Conservation (phyloP, 2,113 vertebrate genomes). For the Neodontobutis hainanensis region DNA sequence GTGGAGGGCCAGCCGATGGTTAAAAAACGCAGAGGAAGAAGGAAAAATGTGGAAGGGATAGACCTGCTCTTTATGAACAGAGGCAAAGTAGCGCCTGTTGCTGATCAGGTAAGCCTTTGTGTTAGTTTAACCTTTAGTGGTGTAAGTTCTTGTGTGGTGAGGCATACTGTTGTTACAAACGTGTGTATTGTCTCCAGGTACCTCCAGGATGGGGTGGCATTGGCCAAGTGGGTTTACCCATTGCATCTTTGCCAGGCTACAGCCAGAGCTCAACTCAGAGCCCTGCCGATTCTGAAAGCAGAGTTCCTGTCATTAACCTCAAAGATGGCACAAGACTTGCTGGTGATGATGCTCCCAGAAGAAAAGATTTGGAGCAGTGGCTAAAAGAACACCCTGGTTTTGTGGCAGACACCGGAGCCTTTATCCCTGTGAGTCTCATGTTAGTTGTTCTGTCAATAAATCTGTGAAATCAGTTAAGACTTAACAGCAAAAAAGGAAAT, state of each 20-base stretch:
- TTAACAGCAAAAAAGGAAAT: neutral
- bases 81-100: constrained; percentile 75
- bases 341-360: constrained; percentile 94
- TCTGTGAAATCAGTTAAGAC: neutral
- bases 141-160: neutral
- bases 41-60: constrained; percentile 96
- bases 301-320: constrained; percentile 95
- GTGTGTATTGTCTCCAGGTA: constrained; percentile 73
- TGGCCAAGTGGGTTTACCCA: constrained; percentile 79
- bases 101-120: constrained; percentile 83
- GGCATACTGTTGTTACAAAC: neutral
- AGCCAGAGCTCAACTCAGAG: constrained; percentile 74
- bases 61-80: constrained; percentile 91
- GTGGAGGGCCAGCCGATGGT: constrained; percentile 87
- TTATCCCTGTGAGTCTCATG: constrained; percentile 86
- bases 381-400: constrained; percentile 94
- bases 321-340: constrained; percentile 97
- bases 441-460: neutral
- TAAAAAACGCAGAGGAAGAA: constrained; percentile 92
- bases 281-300: constrained; percentile 85
- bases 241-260: constrained; percentile 69
- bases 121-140: neutral
- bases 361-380: constrained; percentile 93
- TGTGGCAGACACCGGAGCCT: constrained; percentile 94
- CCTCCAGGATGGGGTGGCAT: constrained; percentile 82